Evolutionary conservation across 2,113 vertebrate genomes (phyloP).

Genomic region (Ictidomys tridecemlineatus): DNA sequence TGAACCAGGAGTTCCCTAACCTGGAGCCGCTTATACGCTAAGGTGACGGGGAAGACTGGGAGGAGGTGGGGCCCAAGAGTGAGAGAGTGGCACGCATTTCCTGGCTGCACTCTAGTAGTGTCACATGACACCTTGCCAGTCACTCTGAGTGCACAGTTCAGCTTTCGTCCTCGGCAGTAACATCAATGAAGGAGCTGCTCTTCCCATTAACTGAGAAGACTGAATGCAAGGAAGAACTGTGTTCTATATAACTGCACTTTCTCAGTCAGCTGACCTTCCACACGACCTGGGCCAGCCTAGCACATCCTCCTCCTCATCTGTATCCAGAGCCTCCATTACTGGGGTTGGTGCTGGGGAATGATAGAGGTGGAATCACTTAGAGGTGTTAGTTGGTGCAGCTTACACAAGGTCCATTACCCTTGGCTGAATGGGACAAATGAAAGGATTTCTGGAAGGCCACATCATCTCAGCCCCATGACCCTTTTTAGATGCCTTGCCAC

Average conservation of each 20-base stretch:
- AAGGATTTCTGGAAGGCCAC: background rate
- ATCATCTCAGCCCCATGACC: background rate
- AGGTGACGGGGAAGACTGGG: background rate
- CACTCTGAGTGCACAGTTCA: fast-evolving
- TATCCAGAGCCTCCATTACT: fast-evolving
- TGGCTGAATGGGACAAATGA: background rate
- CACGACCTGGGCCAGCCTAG: background rate
- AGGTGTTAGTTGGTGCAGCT: background rate
- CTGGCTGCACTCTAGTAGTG: fast-evolving
- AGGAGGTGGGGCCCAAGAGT: background rate
- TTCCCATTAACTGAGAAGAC: fast-evolving
- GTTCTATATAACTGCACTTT: background rate
- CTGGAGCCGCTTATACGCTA: background rate
- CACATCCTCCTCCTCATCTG: fast-evolving
- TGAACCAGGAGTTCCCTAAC: background rate
- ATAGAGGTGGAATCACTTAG: background rate
- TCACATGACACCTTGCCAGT: fast-evolving
- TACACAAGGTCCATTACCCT: background rate
- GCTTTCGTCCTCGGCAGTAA: fast-evolving
- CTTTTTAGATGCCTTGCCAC: background rate
- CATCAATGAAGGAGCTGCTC: background rate
- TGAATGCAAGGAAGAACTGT: background rate
- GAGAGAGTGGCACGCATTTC: fast-evolving
- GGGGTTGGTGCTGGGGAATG: background rate
- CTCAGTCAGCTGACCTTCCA: background rate